Evolutionary conservation across 2,113 vertebrate species (phyloP), one percentile per base, ranked within the genome.

Genomic region (Pao palembangensis): DNA sequence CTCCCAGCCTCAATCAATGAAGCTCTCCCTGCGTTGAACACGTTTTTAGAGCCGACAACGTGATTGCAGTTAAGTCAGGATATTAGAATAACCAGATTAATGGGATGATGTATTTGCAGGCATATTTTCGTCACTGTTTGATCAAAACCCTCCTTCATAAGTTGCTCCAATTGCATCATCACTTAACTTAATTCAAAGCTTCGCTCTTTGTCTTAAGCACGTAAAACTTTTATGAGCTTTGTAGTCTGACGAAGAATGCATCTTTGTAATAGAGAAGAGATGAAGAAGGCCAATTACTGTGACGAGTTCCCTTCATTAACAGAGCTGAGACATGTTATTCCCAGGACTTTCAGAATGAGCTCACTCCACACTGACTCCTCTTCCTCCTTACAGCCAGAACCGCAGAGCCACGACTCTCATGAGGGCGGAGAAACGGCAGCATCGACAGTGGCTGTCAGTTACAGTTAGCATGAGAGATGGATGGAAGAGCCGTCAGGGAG

Each of bases 1-100:
- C 69, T 67, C 60, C 15, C 75, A 28, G 69, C 68, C 38, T 17
- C 52, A 67, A 80, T 87, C 83, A 57, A 81, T 83, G 79, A 52
- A n/a, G 18, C 50, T 57, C 60, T 58, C 76, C 64, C 58, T 76
- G 79, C 79, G 75, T 79, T 76, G 83, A 82, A 82, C 63, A 78
- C 76, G 70, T 73, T 84, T 85, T 83, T 71, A 87, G 69, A 58
- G 20, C 44, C 15, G 7, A 61, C 47, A 69, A 60, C 66, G 56
- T 61, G 61, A 61, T 75, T 7, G 13, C 43, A 38, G 34, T 38
- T 38, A 38, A 38, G 34, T 38, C 34, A 38, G 34, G 11, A 38
- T 38, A 38, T 11, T 12, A 38, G 34, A 38, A 38, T 38, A 38
- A 38, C 8, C 34, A 38, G 11, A 38, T 38, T 10, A 38, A 11